Percentiles rank a stretch among this genome's conserved stretches.
phyloP scores from a whole-genome alignment of 2,888 invertebrate species.

The Brachynemurus nebulosus region DNA sequence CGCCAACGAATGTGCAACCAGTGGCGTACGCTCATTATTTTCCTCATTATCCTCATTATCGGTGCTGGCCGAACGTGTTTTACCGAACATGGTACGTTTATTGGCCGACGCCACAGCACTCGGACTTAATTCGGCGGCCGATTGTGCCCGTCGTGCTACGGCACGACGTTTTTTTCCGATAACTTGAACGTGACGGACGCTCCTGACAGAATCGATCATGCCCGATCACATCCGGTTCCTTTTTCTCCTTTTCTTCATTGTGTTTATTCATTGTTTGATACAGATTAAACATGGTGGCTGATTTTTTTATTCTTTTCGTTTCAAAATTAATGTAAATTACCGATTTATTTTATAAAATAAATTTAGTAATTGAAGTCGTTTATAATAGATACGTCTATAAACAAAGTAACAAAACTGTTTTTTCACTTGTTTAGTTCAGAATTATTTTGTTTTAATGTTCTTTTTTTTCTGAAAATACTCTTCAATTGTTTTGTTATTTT shows the following conservation, averaged over 20 bases:
- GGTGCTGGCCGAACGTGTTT: constrained; percentile 48
- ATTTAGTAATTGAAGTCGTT: no score
- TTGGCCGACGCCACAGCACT: constrained; percentile 48
- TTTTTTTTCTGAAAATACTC: no score
- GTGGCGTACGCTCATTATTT: constrained; percentile 36
- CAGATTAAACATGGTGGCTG: constrained; percentile 52
- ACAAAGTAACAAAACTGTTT: no score
- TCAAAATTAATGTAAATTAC: no score
- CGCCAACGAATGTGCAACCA: constrained; percentile 57
- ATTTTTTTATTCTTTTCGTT: constrained; percentile 3
- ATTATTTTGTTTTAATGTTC: no score
- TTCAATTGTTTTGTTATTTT: no score
- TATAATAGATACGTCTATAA: no score
- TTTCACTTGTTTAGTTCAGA: no score
- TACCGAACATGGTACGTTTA: constrained; percentile 42
- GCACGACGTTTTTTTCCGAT: constrained; percentile 37
- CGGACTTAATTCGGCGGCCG: constrained; percentile 51
- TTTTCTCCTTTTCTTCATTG: constrained; percentile 37
- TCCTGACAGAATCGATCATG: constrained; percentile 71
- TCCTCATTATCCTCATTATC: constrained; percentile 44
- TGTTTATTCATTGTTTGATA: constrained; percentile 54
- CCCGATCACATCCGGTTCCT: constrained; percentile 51
- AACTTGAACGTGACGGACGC: constrained; percentile 36
- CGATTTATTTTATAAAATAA: no score
- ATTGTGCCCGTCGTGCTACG: constrained; percentile 50